Conservation (phyloP, 1,140 invertebrate genomes). For the Dendrolimus punctatus region DNA sequence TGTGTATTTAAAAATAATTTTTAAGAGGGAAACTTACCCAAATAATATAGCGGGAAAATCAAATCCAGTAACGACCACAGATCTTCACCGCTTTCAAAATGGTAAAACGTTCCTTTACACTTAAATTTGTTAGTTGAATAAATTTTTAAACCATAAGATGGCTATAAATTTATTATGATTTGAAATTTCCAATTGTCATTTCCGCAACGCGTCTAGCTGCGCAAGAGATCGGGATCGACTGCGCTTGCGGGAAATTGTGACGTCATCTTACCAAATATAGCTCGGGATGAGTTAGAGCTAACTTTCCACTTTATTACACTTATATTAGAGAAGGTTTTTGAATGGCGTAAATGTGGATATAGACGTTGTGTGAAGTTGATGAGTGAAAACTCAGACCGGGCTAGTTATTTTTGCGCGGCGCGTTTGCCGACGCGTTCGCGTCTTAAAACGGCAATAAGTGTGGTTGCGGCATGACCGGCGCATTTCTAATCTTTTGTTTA, state of each 20-base stretch:
- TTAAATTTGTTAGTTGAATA: slow-evolving; percentile 9
- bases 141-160: slow-evolving; percentile 16
- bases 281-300: slow-evolving; percentile 13
- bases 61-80: slow-evolving; percentile 3
- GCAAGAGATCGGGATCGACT: slow-evolving; percentile 41
- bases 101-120: slow-evolving; percentile 13
- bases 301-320: slow-evolving; percentile 20
- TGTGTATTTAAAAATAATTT: too few species aligned
- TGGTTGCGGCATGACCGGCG: slow-evolving; percentile 23
- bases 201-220: slow-evolving; percentile 32
- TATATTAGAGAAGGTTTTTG: slow-evolving; percentile 20
- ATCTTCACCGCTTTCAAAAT: slow-evolving; percentile 6
- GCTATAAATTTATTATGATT: slow-evolving; percentile 15
- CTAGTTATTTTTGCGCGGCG: slow-evolving; percentile 53
- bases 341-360: slow-evolving; percentile 9
- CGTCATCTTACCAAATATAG: slow-evolving; percentile 62
- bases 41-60: too few species aligned
- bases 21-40: too few species aligned
- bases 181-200: slow-evolving; percentile 20
- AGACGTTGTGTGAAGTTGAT: slow-evolving; percentile 17
- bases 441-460: slow-evolving; percentile 58
- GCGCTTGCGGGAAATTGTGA: slow-evolving; percentile 38
- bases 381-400: slow-evolving; percentile 37
- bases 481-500: slow-evolving; percentile 45
- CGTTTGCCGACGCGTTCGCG: slow-evolving; percentile 45